Conservation (phyloP, 2,797 vertebrate genomes). For the Merluccius polli region DNA sequence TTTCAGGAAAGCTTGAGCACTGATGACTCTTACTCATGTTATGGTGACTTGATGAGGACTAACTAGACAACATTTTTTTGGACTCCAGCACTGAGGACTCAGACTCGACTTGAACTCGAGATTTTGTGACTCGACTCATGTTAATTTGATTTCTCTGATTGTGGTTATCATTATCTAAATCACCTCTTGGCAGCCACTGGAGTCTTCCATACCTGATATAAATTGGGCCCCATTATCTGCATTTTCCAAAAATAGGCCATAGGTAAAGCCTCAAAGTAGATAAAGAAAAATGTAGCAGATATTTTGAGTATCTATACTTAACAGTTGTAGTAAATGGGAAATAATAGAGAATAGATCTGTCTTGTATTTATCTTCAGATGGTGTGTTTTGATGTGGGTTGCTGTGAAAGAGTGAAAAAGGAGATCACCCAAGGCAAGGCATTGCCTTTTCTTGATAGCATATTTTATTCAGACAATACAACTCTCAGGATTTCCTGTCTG, state of each 20-base stretch:
- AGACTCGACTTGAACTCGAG: not conserved
- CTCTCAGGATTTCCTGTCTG: too few relatives aligned
- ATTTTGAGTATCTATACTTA: not conserved
- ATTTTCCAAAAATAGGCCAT: not conserved
- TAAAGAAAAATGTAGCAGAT: not conserved
- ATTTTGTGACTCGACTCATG: not conserved
- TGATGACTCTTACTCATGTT: not conserved
- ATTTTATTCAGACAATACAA: not conserved
- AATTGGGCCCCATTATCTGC: conserved; percentile 3
- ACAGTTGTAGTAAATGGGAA: not conserved
- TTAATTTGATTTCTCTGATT: conserved; percentile 6
- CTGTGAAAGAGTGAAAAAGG: not conserved
- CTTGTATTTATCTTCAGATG: not conserved
- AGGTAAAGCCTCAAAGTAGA: too few relatives aligned
- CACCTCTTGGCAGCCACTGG: not conserved
- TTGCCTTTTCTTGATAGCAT: not conserved
- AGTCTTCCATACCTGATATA: conserved; percentile 1
- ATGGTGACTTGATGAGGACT: not conserved
- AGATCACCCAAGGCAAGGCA: not conserved
- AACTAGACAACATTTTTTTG: not conserved
- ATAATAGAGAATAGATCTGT: not conserved
- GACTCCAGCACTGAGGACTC: too few relatives aligned
- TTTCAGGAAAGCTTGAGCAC: too few relatives aligned
- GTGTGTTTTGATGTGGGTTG: not conserved
- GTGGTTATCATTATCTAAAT: conserved; percentile 14